Evolutionary conservation across 1,140 invertebrate genomes (phyloP).

Genomic region (Macrosteles quadrilineatus): DNA sequence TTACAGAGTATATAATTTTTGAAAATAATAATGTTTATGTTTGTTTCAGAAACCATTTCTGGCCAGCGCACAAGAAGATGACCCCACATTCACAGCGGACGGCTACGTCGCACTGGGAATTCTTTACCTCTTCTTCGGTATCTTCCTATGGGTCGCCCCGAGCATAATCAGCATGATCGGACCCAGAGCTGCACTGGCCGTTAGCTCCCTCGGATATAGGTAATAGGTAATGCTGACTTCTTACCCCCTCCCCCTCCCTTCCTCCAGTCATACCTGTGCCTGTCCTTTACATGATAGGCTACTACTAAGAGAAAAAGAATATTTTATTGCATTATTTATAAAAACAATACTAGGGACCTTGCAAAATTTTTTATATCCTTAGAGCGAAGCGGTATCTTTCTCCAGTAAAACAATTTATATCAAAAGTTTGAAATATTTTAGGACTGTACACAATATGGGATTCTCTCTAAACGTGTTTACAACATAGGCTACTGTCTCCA

Average conservation of each 20-base stretch:
- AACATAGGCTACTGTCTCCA: too few relatives aligned
- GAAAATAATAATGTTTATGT: too few relatives aligned
- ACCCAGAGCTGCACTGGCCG: slow-evolving; percentile 79
- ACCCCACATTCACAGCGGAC: slow-evolving; percentile 74
- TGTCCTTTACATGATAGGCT: not conserved
- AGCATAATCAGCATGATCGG: slow-evolving; percentile 83
- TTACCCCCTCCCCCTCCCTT: too few relatives aligned
- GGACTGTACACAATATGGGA: too few relatives aligned
- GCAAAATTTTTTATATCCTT: not conserved
- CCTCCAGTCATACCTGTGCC: too few relatives aligned
- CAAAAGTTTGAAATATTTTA: too few relatives aligned
- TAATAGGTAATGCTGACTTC: slow-evolving; percentile 12
- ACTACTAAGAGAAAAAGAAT: not conserved
- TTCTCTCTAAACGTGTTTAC: too few relatives aligned
- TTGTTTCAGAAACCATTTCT: slow-evolving; percentile 84
- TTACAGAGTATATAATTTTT: too few relatives aligned
- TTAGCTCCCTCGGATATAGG: slow-evolving; percentile 63
- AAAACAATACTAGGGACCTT: not conserved
- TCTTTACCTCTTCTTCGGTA: slow-evolving; percentile 85
- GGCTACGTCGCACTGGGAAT: slow-evolving; percentile 88
- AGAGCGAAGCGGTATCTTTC: too few relatives aligned
- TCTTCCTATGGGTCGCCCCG: slow-evolving; percentile 91
- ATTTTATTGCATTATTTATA: not conserved
- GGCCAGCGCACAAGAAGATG: slow-evolving; percentile 74
- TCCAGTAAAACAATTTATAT: too few relatives aligned